Evolutionary conservation across 2,113 vertebrate genomes (phyloP).

Genomic region (human (Homo sapiens)): DNA sequence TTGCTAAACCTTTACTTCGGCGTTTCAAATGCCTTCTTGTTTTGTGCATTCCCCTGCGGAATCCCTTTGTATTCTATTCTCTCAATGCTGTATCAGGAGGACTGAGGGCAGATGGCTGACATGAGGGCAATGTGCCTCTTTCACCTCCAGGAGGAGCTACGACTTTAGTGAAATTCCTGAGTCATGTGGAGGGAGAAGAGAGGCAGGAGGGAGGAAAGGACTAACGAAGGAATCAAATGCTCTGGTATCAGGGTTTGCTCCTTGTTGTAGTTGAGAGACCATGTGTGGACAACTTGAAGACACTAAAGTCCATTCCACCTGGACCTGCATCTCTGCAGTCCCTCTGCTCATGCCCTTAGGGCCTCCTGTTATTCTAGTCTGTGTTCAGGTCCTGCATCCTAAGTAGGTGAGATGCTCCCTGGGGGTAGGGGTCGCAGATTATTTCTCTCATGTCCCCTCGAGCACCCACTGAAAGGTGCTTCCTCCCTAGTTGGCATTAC

Average conservation of each 20-base stretch:
- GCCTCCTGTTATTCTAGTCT: too few relatives aligned
- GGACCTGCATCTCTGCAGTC: rapidly evolving
- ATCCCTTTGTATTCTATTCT: neutral
- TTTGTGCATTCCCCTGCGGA: rapidly evolving
- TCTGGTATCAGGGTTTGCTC: neutral
- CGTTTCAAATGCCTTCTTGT: neutral
- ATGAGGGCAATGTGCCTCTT: neutral
- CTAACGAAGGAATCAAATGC: neutral
- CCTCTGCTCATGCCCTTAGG: rapidly evolving
- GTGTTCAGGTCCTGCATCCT: neutral
- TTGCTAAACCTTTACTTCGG: neutral
- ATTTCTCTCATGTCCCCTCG: rapidly evolving
- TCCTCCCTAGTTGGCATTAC: neutral
- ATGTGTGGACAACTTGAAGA: neutral
- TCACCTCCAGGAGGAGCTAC: neutral
- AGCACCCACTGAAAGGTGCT: neutral
- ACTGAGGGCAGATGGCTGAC: rapidly evolving
- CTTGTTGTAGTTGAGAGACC: neutral
- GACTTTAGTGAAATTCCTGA: neutral
- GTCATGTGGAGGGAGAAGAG: too few relatives aligned
- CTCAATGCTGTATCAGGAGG: rapidly evolving
- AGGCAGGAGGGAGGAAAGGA: rapidly evolving
- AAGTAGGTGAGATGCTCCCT: neutral
- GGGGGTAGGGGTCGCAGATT: rapidly evolving
- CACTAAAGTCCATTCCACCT: rapidly evolving